Evolutionary conservation across 2,797 vertebrate species (phyloP).

Genomic region (Sparus aurata): DNA sequence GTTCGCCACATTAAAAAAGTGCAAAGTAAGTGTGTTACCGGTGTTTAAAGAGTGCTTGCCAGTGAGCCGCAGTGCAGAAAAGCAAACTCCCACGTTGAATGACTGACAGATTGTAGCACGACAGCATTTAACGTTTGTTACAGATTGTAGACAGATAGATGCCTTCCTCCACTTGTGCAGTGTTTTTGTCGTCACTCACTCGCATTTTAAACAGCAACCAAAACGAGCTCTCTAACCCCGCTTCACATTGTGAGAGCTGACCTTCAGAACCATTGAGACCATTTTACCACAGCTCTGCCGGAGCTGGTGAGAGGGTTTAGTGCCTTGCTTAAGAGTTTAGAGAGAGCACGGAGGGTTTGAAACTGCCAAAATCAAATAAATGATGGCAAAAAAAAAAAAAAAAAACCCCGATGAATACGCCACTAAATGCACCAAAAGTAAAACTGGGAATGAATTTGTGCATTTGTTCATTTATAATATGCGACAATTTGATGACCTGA

Average conservation of each 20-base stretch:
- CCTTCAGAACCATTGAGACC: background rate
- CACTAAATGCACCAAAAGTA: too few species aligned
- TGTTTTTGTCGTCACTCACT: slow-evolving; percentile 9
- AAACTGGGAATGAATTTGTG: too few species aligned
- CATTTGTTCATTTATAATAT: too few species aligned
- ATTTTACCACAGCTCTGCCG: slow-evolving; percentile 11
- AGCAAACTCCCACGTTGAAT: slow-evolving; percentile 14
- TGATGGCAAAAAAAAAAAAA: too few species aligned
- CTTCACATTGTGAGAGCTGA: slow-evolving; percentile 24
- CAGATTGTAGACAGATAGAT: slow-evolving; percentile 39
- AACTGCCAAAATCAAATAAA: too few species aligned
- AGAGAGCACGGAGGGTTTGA: background rate
- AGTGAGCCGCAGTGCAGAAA: slow-evolving; percentile 26
- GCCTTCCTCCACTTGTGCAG: slow-evolving; percentile 32
- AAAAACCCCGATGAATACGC: too few species aligned
- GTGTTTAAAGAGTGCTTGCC: slow-evolving; percentile 45
- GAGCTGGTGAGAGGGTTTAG: slow-evolving; percentile 50
- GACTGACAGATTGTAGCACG: slow-evolving; percentile 50
- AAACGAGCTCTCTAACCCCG: slow-evolving; percentile 4
- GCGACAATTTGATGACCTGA: too few species aligned
- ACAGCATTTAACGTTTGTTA: slow-evolving; percentile 14
- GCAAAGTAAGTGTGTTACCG: background rate
- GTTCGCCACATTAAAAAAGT: slow-evolving; percentile 25
- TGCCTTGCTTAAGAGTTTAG: slow-evolving; percentile 63
- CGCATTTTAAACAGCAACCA: slow-evolving; percentile 11